Evolutionary conservation across 2,797 vertebrate species (phyloP).

Genomic region (Paedocypris micromegethes): DNA sequence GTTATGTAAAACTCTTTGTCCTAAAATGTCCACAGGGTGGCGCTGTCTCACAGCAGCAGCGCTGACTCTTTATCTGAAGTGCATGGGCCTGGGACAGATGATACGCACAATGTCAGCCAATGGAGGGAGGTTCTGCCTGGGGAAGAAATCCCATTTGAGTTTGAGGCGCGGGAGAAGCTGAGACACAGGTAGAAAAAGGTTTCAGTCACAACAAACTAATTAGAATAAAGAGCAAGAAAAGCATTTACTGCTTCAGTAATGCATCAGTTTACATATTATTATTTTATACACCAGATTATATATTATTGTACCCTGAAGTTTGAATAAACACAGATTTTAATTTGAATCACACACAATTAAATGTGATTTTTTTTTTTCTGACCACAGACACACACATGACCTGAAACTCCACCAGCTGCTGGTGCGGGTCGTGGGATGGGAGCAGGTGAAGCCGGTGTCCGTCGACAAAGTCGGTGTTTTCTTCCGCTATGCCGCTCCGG

Average conservation of each 20-base stretch:
- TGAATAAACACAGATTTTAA: too few relatives aligned
- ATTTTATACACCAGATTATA: too few relatives aligned
- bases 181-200: constrained; percentile 65
- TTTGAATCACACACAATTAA: too few relatives aligned
- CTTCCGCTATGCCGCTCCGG: constrained; percentile 91
- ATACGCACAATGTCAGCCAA: constrained; percentile 86
- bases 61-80: constrained; percentile 82
- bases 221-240: not conserved
- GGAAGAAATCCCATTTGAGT: constrained; percentile 93
- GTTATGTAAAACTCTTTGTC: not conserved
- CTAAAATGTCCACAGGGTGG: constrained; percentile 73
- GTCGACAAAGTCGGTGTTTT: constrained; percentile 97
- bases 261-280: too few relatives aligned
- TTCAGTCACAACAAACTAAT: not conserved
- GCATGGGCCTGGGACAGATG: constrained; percentile 75
- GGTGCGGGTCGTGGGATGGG: constrained; percentile 94
- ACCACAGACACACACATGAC: constrained; percentile 89
- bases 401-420: constrained; percentile 92
- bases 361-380: not conserved
- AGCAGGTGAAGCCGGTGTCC: constrained; percentile 93
- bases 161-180: constrained; percentile 90
- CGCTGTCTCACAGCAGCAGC: constrained; percentile 92
- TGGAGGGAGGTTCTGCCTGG: constrained; percentile 92
- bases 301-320: too few relatives aligned
- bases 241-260: too few relatives aligned